These are phyloP conservation scores for Nycteola revayana DNA, from an alignment of 2,888 invertebrate species.

Conservation along the genomic window DNA sequence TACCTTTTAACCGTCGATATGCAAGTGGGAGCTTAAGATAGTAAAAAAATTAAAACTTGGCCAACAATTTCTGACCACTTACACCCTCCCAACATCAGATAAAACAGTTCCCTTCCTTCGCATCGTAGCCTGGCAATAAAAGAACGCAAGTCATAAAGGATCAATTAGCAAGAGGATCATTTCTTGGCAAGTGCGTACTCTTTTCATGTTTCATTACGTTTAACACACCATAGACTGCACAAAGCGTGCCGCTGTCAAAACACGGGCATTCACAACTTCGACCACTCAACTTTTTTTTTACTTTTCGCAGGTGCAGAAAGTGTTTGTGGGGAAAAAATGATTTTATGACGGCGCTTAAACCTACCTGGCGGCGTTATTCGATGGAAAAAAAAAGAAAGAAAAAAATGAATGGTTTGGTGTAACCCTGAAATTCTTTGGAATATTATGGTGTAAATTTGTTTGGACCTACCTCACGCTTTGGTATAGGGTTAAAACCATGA, in stretches of 20 bases:
- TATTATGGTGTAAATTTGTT: constrained; percentile 1
- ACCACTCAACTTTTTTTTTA: constrained; percentile 41
- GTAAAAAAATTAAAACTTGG: neutral
- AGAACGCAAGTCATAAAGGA: constrained; percentile 15
- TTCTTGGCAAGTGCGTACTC: constrained; percentile 40
- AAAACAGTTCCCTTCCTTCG: neutral
- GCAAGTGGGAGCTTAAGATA: neutral
- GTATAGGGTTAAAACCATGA: neutral
- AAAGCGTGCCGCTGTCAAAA: constrained; percentile 75
- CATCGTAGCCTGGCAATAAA: neutral
- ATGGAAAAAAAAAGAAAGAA: constrained; percentile 23
- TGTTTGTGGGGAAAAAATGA: constrained; percentile 48
- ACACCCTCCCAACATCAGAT: neutral
- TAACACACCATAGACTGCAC: constrained; percentile 41
- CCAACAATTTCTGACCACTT: neutral
- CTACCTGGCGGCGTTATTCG: constrained; percentile 37
- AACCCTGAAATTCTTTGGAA: neutral
- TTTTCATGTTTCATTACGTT: constrained; percentile 41
- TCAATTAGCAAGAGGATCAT: constrained; percentile 33
- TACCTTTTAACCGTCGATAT: no score
- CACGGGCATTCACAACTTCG: constrained; percentile 47
- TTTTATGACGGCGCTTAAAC: constrained; percentile 70
- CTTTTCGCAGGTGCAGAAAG: constrained; percentile 67
- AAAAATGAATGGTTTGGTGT: constrained; percentile 20
- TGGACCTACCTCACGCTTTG: constrained; percentile 14